Evolutionary conservation across 2,888 invertebrate species (phyloP).

Genomic region (Limnephilus lunatus): DNA sequence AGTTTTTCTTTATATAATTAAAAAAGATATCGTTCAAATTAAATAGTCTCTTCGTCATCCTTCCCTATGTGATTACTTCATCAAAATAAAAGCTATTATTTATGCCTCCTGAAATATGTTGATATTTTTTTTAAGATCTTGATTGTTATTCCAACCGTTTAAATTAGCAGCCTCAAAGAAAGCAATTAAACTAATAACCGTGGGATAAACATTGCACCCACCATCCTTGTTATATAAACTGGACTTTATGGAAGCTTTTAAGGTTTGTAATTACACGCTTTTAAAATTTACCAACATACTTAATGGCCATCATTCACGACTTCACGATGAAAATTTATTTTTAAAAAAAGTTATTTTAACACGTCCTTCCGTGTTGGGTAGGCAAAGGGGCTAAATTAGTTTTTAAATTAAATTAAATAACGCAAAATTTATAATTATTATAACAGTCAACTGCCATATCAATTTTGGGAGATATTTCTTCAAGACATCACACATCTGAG

Average conservation of each 20-base stretch:
- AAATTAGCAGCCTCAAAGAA: background rate
- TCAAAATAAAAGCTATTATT: background rate
- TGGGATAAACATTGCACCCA: background rate
- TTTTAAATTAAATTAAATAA: no score
- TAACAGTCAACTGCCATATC: no score
- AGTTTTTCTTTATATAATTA: no score
- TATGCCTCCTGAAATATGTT: background rate
- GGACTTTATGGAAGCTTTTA: slow-evolving; percentile 8
- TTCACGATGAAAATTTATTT: background rate
- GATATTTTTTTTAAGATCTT: background rate
- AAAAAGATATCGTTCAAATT: no score
- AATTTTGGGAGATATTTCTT: no score
- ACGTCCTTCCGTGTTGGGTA: background rate
- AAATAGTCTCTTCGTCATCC: background rate
- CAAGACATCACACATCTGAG: no score
- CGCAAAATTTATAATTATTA: background rate
- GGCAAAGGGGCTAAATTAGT: background rate
- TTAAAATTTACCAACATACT: background rate
- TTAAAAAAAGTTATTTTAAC: background rate
- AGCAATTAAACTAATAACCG: slow-evolving; percentile 31
- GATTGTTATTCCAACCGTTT: background rate
- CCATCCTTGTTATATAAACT: background rate
- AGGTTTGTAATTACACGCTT: background rate
- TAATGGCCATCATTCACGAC: background rate
- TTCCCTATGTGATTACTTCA: background rate